A percentile compares a stretch with the other conserved stretches of the same genome.
Evolutionary conservation across 2,113 vertebrate species (phyloP).

Genomic region (Ammospiza caudacuta): DNA sequence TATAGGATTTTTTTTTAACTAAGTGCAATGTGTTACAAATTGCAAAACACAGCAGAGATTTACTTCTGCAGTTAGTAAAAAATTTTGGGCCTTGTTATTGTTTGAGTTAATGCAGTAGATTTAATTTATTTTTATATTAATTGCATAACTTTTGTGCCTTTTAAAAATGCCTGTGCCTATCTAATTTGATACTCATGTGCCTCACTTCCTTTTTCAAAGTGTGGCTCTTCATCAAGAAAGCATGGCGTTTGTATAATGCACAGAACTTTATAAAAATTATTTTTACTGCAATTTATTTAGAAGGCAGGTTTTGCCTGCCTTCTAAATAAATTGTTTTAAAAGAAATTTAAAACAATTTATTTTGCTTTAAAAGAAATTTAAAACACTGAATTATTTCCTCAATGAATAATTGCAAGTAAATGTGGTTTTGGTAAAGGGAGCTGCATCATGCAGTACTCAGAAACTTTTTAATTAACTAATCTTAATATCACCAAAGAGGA

Average conservation of each 20-base stretch:
- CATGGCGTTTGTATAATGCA: constrained; percentile 47
- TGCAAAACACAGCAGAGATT: constrained; percentile 72
- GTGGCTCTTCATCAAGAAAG: constrained; percentile 48
- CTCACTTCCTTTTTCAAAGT: constrained; percentile 64
- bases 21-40: constrained; percentile 83
- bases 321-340: background rate
- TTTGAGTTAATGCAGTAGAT: constrained; percentile 78
- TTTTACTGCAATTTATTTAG: constrained; percentile 55
- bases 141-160: constrained; percentile 87
- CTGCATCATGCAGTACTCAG: background rate
- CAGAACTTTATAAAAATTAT: constrained; percentile 45
- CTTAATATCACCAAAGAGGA: constrained; percentile 59
- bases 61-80: constrained; percentile 75
- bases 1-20: constrained; percentile 26
- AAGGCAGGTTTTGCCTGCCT: constrained; percentile 24
- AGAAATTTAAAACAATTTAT: constrained; percentile 24
- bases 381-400: constrained; percentile 60
- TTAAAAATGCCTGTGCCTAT: constrained; percentile 74
- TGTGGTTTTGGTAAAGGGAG: constrained; percentile 57
- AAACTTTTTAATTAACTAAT: constrained; percentile 23
- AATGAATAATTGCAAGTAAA: constrained; percentile 64
- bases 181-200: constrained; percentile 63
- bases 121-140: constrained; percentile 82
- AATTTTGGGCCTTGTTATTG: constrained; percentile 71
- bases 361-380: background rate